Evolutionary conservation across 53 echinoderm and acorn worm genomes (phyloP), one percentile per base, ranked within the genome.

Genomic region (Henricia sp.): DNA sequence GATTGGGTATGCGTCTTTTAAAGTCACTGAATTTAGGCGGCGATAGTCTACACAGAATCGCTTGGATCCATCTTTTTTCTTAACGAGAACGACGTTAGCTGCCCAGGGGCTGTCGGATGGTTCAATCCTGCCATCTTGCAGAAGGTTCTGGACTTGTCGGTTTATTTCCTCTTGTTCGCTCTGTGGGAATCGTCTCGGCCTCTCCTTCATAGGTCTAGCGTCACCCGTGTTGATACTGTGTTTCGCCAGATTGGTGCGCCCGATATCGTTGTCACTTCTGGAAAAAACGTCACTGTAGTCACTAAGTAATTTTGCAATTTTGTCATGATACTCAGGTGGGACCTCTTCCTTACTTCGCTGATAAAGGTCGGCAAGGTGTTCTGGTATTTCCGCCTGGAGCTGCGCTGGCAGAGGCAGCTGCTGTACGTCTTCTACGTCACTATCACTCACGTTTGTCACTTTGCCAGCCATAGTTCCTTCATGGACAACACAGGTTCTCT

Each of bases 231-330:
- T 46, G 11, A 91, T 86, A 29, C 16, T 24, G 43, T 91, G 91
- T 42, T 52, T 80, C 10, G 86, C 68, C 1, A 40, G 9, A 35
- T 71, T 54, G 0, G 86, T 91, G 17, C 52, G 43, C 28, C 86
- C 91, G n/a, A 91, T 68, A 24, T 84, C 85, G 16, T 3, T 35
- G 14, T 76, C 84, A 38, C 50, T 38, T 34, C 33, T 84, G 12
- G 85, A 75, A 68, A 89, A 89, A 2, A 89, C 74, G 9, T 85
- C 89, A 34, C 53, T n/a, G n/a, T n/a, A n/a, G n/a, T n/a, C n/a
- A n/a, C n/a, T n/a, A n/a, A n/a, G n/a, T n/a, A n/a, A n/a, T 51
- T 52, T 84, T 68, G 68, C 68, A 23, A 68, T 68, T 26, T 40
- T 21, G 3, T 1, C 1, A 41, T 68, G 68, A 41, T 23, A 68